Conservation (phyloP, 2,113 vertebrate genomes). For the Callionymus lyra region DNA sequence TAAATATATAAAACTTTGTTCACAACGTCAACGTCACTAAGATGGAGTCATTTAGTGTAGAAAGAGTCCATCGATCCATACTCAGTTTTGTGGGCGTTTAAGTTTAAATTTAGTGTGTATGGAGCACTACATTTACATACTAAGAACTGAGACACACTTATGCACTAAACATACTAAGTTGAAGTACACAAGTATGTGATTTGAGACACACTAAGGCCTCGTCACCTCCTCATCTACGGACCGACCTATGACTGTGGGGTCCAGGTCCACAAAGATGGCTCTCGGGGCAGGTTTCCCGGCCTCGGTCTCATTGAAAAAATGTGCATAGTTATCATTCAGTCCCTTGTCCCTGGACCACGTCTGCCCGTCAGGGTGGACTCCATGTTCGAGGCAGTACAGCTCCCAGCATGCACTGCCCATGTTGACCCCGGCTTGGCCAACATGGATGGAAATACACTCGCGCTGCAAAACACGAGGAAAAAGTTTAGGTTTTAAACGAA, state of each 20-base stretch:
- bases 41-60: too few relatives aligned
- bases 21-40: too few relatives aligned
- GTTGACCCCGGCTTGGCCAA: constrained; percentile 86
- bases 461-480: constrained; percentile 35
- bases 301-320: constrained; percentile 68
- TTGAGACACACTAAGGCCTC: background rate
- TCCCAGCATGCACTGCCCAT: constrained; percentile 91
- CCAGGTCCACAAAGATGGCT: constrained; percentile 78
- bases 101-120: background rate
- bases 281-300: constrained; percentile 78
- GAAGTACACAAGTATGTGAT: too few relatives aligned
- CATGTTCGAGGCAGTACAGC: constrained; percentile 71
- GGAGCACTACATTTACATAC: too few relatives aligned
- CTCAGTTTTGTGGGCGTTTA: too few relatives aligned
- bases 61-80: too few relatives aligned
- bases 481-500: background rate
- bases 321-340: constrained; percentile 69
- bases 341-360: constrained; percentile 71
- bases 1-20: too few relatives aligned
- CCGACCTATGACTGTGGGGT: constrained; percentile 78
- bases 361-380: constrained; percentile 70
- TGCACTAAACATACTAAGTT: too few relatives aligned
- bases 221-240: too few relatives aligned
- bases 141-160: too few relatives aligned
- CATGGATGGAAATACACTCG: constrained; percentile 73